phyloP scores from a whole-genome alignment of 1,140 invertebrate species.

The Vanessa atalanta region DNA sequence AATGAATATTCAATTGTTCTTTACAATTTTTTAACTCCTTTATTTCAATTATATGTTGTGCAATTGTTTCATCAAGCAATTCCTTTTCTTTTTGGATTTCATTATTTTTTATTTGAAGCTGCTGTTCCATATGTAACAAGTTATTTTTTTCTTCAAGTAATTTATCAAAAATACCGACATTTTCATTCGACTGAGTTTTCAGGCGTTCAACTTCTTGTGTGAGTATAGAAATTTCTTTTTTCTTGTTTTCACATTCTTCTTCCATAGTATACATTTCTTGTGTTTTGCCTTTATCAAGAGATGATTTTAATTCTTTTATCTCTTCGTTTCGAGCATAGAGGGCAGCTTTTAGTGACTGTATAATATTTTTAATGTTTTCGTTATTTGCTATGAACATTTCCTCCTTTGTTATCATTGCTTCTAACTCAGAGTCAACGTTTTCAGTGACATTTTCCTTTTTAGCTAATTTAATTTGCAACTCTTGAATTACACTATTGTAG shows the following conservation, averaged over 20 bases:
- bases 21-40: conserved; percentile 43
- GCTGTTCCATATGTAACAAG: conserved; percentile 36
- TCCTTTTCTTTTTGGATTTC: conserved; percentile 34
- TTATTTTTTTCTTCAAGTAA: conserved; percentile 35
- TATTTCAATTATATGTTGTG: conserved; percentile 34
- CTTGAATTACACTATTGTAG: conserved; percentile 56
- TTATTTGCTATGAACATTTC: conserved; percentile 66
- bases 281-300: conserved; percentile 33
- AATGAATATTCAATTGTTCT: conserved; percentile 31
- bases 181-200: conserved; percentile 37
- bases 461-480: conserved; percentile 57
- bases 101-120: conserved; percentile 42
- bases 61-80: conserved; percentile 37
- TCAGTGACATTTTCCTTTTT: conserved; percentile 43
- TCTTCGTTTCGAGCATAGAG: conserved; percentile 54
- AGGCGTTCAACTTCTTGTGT: conserved; percentile 43
- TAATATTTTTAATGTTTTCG: conserved; percentile 69
- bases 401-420: conserved; percentile 62
- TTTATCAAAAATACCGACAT: conserved; percentile 21
- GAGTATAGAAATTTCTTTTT: conserved; percentile 43
- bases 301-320: conserved; percentile 52
- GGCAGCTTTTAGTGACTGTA: conserved; percentile 54
- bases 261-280: conserved; percentile 13
- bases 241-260: conserved; percentile 46
- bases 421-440: conserved; percentile 48